Percentiles rank a stretch among this genome's conserved stretches.
These are phyloP conservation scores for Pardosa pseudoannulata DNA, from an alignment of 2,888 invertebrate genomes.

Conservation along the genomic window DNA sequence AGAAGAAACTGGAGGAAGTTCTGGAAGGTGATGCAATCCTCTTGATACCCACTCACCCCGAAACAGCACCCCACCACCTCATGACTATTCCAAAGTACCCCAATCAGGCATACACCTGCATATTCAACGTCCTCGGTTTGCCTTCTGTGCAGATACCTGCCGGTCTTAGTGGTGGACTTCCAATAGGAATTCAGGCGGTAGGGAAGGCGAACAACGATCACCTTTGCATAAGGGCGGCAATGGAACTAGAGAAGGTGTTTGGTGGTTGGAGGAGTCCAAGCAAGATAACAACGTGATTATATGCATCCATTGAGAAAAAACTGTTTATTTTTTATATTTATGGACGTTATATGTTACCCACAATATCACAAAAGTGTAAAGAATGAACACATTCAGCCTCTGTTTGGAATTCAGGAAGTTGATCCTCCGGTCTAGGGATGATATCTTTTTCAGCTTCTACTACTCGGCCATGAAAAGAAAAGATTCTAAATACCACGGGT, in stretches of 20 bases:
- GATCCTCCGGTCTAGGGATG: no score
- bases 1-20: constrained; percentile 34
- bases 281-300: background rate
- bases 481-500: no score
- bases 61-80: constrained; percentile 90
- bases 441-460: no score
- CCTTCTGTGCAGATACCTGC: constrained; percentile 91
- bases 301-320: no score
- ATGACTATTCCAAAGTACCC: constrained; percentile 88
- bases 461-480: no score
- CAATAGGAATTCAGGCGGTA: constrained; percentile 85
- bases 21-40: constrained; percentile 86
- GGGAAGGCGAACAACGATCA: constrained; percentile 83
- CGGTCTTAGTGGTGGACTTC: constrained; percentile 85
- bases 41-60: constrained; percentile 92
- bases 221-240: constrained; percentile 87
- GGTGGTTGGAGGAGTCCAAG: constrained; percentile 84
- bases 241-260: constrained; percentile 86
- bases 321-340: no score
- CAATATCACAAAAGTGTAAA: no score
- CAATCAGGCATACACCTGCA: constrained; percentile 90
- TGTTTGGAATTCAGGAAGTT: no score
- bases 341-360: no score
- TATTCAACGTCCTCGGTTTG: constrained; percentile 90
- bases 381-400: no score